Conservation (phyloP, 35 echinoderm and acorn worm species). For the Diadema setosum region DNA sequence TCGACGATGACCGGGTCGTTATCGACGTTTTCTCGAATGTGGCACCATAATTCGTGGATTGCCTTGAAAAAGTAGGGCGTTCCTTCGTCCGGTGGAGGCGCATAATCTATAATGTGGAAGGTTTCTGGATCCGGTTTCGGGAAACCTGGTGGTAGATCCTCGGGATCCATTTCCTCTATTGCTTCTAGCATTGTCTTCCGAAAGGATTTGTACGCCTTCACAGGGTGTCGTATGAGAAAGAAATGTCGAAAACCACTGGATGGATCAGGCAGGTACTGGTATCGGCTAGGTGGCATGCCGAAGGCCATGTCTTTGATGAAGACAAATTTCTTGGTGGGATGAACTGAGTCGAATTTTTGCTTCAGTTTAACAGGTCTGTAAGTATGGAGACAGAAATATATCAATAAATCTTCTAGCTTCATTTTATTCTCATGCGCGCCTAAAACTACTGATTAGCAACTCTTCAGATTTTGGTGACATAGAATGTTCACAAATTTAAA, state of each 20-base stretch:
- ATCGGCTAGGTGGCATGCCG: constrained; percentile 9
- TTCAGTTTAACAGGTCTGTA: too few species aligned
- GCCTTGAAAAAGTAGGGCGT: background rate
- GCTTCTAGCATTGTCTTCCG: background rate
- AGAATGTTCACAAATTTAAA: too few species aligned
- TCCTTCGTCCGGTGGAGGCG: background rate
- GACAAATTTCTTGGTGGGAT: too few species aligned
- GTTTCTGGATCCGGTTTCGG: background rate
- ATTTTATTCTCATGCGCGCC: too few species aligned
- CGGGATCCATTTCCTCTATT: background rate
- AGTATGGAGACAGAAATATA: too few species aligned
- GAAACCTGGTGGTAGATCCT: background rate
- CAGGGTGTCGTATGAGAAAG: constrained; percentile 54
- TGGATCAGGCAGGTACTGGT: constrained; percentile 26
- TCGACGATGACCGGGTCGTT: background rate
- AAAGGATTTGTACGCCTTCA: constrained; percentile 17
- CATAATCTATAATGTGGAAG: background rate
- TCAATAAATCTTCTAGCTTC: too few species aligned
- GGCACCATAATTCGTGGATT: background rate
- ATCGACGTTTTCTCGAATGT: background rate
- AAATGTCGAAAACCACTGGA: constrained; percentile 30
- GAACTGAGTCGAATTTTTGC: too few species aligned
- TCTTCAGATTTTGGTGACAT: too few species aligned
- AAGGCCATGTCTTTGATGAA: constrained; percentile 53
- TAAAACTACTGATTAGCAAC: too few species aligned